phyloP scores from a whole-genome alignment of 2,797 vertebrate genomes.

The Tokudaia tokunoshimensis region DNA sequence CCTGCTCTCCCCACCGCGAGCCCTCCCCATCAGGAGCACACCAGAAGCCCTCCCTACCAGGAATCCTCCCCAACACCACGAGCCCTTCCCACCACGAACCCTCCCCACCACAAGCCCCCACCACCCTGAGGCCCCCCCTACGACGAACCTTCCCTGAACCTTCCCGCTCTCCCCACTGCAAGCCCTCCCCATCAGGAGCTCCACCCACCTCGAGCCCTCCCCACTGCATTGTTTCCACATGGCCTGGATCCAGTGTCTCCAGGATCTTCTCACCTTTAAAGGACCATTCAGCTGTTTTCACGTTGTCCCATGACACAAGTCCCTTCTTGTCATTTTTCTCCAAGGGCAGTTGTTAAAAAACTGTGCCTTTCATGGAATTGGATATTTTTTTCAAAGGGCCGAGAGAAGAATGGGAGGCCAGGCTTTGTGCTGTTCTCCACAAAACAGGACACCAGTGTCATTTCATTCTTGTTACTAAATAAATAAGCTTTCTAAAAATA shows the following conservation, averaged over 20 bases:
- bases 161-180: no score
- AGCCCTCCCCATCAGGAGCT: neutral
- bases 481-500: constrained; percentile 60
- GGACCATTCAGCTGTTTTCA: neutral
- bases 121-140: no score
- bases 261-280: neutral
- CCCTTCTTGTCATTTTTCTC: constrained; percentile 17
- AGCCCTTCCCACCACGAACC: neutral
- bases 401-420: neutral
- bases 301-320: neutral
- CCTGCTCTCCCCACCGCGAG: no score
- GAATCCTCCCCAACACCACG: no score
- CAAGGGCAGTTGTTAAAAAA: neutral
- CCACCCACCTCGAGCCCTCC: neutral
- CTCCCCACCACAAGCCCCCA: no score
- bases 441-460: neutral
- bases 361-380: constrained; percentile 7
- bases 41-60: neutral
- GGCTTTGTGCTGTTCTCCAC: neutral
- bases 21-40: neutral
- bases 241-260: neutral
- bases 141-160: no score
- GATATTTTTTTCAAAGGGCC: neutral
- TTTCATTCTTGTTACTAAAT: neutral
- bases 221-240: rapidly evolving